These are phyloP conservation scores for Onychomys arenicola DNA, from an alignment of 2,797 vertebrate genomes.

Conservation along the genomic window DNA sequence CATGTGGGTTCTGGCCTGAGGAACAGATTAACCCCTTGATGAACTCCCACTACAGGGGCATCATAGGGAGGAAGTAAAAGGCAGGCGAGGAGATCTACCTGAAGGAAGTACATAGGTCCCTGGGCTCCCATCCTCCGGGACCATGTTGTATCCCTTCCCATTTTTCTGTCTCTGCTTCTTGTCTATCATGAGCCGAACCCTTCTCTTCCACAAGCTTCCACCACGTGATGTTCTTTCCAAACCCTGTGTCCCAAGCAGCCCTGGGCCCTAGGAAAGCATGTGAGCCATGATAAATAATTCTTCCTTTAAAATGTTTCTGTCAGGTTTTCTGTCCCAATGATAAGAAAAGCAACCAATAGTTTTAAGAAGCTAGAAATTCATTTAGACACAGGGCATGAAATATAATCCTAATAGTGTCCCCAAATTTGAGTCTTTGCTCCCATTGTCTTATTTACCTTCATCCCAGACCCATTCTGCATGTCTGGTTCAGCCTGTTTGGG, in stretches of 20 bases:
- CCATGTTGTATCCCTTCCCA: neutral
- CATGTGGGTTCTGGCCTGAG: neutral
- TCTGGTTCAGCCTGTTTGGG: neutral
- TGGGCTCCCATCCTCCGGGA: neutral
- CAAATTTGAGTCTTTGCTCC: neutral
- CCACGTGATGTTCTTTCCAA: neutral
- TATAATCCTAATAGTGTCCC: neutral
- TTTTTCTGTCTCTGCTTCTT: neutral
- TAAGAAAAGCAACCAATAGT: neutral
- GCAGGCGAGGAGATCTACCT: neutral
- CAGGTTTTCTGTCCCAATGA: neutral
- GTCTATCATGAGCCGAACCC: neutral
- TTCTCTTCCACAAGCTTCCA: neutral
- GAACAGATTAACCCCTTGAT: neutral
- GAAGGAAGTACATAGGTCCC: neutral
- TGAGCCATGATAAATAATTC: neutral
- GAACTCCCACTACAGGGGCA: neutral
- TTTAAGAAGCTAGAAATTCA: slow-evolving; percentile 2
- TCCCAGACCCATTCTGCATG: neutral
- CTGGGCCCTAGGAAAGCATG: neutral
- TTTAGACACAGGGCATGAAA: neutral
- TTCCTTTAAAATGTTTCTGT: neutral
- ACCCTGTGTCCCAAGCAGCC: neutral
- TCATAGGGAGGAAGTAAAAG: neutral
- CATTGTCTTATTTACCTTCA: neutral